A percentile compares a stretch with the other conserved stretches of the same genome.
These are phyloP conservation scores for Pasiphila rectangulata DNA, from an alignment of 2,888 invertebrate species.

Conservation along the genomic window DNA sequence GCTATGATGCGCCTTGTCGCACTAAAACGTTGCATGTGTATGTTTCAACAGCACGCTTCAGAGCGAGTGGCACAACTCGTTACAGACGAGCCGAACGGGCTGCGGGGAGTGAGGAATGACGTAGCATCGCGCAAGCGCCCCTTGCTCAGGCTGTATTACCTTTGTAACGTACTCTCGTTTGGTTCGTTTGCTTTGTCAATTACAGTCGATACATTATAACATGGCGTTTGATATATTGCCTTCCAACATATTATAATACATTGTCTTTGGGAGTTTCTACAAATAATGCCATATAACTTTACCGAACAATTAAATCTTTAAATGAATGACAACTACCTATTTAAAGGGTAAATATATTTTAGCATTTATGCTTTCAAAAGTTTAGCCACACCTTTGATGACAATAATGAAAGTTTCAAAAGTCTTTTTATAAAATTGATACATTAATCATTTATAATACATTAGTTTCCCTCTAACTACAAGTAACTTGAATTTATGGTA, in stretches of 20 bases:
- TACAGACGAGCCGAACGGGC: neutral
- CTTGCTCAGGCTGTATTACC: slow-evolving; percentile 52
- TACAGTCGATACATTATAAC: slow-evolving; percentile 59
- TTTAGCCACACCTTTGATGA: slow-evolving; percentile 41
- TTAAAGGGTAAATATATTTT: too few relatives aligned
- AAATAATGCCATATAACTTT: too few relatives aligned
- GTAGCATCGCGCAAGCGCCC: slow-evolving; percentile 62
- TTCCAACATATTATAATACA: too few relatives aligned
- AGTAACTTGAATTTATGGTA: too few relatives aligned
- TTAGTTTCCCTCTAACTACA: slow-evolving; percentile 45
- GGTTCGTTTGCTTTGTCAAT: slow-evolving; percentile 68
- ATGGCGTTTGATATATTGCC: too few relatives aligned
- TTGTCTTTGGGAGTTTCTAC: too few relatives aligned
- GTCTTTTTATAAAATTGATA: slow-evolving; percentile 54
- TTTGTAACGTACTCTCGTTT: slow-evolving; percentile 57
- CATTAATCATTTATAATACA: slow-evolving; percentile 52
- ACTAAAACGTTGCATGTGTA: slow-evolving; percentile 44
- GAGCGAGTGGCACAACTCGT: neutral
- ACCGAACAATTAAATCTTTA: too few relatives aligned
- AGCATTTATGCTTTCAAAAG: slow-evolving; percentile 29
- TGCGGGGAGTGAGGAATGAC: slow-evolving; percentile 40
- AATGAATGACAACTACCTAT: too few relatives aligned
- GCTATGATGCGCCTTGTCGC: slow-evolving; percentile 46
- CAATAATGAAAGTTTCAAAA: slow-evolving; percentile 45
- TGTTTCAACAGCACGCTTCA: neutral